phyloP scores from a whole-genome alignment of 1,140 invertebrate species.

The Triops cancriformis region DNA sequence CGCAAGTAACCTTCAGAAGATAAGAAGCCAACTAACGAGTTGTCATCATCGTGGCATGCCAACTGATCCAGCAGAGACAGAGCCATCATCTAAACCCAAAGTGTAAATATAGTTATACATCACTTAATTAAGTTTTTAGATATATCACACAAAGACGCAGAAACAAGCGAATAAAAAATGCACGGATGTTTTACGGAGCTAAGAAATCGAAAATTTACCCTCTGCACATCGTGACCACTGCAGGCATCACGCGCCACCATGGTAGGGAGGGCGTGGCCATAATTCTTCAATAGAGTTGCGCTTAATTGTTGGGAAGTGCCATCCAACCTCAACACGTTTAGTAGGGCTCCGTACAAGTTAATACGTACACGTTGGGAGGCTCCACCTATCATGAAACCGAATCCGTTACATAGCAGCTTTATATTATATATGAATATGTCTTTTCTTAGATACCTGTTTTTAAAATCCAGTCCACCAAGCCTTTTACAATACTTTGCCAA shows the following conservation, averaged over 20 bases:
- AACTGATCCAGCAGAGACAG: slow-evolving; percentile 70
- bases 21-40: slow-evolving; percentile 63
- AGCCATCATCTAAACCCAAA: slow-evolving; percentile 57
- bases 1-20: slow-evolving; percentile 71
- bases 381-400: slow-evolving; percentile 35
- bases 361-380: slow-evolving; percentile 70
- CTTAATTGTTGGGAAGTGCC: slow-evolving; percentile 36
- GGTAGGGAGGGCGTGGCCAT: slow-evolving; percentile 71
- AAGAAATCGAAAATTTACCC: slow-evolving; percentile 41
- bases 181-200: too few relatives aligned
- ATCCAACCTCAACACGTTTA: slow-evolving; percentile 48
- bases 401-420: too few relatives aligned
- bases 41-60: slow-evolving; percentile 61
- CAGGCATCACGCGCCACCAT: slow-evolving; percentile 76
- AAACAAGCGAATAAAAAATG: background rate
- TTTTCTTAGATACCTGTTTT: slow-evolving; percentile 38
- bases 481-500: slow-evolving; percentile 44
- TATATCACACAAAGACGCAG: too few relatives aligned
- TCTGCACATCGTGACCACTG: slow-evolving; percentile 76
- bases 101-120: slow-evolving; percentile 29
- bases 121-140: slow-evolving; percentile 16
- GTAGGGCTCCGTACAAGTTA: slow-evolving; percentile 62
- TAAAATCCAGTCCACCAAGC: slow-evolving; percentile 46
- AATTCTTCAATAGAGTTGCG: slow-evolving; percentile 53
- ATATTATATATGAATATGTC: too few relatives aligned